phyloP scores from a whole-genome alignment of 2,888 invertebrate species.

The Xylota sylvarum region DNA sequence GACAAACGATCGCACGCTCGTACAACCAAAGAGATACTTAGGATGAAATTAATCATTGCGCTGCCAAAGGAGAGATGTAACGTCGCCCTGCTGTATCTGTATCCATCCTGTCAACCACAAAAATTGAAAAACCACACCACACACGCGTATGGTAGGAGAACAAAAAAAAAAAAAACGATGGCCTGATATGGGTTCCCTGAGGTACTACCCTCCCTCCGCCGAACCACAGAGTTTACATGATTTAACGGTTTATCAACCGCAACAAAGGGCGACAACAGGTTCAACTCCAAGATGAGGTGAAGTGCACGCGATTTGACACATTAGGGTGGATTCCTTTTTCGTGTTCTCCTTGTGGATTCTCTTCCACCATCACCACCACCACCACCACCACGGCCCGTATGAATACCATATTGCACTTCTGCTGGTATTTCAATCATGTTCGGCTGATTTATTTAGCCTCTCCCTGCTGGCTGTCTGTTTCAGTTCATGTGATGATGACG shows the following conservation, averaged over 20 bases:
- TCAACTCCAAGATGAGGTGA: constrained; percentile 63
- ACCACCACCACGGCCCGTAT: constrained; percentile 46
- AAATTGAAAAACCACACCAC: constrained; percentile 59
- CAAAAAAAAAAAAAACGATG: constrained; percentile 27
- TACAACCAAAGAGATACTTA: constrained; percentile 72
- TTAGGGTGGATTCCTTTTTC: constrained; percentile 24
- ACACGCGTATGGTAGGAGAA: constrained; percentile 28
- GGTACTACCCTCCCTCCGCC: constrained; percentile 38
- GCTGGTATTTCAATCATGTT: constrained; percentile 71
- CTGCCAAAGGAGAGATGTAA: constrained; percentile 40
- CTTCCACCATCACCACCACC: constrained; percentile 17
- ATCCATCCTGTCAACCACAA: constrained; percentile 70
- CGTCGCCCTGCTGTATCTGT: constrained; percentile 8
- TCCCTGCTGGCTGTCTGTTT: constrained; percentile 27
- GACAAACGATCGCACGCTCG: constrained; percentile 71
- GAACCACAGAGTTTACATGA: constrained; percentile 46
- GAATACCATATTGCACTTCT: constrained; percentile 69
- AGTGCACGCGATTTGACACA: constrained; percentile 29
- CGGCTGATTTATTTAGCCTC: constrained; percentile 67
- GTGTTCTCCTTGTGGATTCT: not conserved
- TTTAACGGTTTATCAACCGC: constrained; percentile 77
- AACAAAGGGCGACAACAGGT: constrained; percentile 73
- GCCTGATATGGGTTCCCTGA: constrained; percentile 53
- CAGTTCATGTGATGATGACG: constrained; percentile 68
- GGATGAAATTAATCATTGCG: constrained; percentile 76